Percentiles rank a stretch among this genome's conserved stretches.
Conservation (phyloP, 2,888 invertebrate genomes). For the Pycnomerus fuliginosus region DNA sequence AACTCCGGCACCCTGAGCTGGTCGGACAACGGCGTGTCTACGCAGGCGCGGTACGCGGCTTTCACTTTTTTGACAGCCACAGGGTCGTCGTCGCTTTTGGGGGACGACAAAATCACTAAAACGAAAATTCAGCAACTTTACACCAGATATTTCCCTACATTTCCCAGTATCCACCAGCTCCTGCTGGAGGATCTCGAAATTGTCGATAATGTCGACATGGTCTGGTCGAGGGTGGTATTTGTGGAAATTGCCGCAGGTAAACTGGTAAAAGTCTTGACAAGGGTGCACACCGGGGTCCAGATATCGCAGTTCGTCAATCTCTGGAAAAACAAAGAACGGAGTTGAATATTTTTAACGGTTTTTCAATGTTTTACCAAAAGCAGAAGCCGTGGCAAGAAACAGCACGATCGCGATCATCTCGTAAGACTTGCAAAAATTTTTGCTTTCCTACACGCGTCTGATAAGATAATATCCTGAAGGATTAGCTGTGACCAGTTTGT, state of each 20-base stretch:
- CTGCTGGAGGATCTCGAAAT: conserved; percentile 50
- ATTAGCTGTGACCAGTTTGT: too few relatives aligned
- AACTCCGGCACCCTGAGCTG: conserved; percentile 38
- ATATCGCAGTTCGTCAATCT: conserved; percentile 41
- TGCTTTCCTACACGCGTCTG: too few relatives aligned
- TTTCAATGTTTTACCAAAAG: too few relatives aligned
- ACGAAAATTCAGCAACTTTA: not conserved
- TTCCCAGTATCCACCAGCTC: conserved; percentile 41
- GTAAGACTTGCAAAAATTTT: too few relatives aligned
- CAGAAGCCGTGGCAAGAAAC: too few relatives aligned
- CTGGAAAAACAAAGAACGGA: too few relatives aligned
- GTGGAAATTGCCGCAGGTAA: conserved; percentile 53
- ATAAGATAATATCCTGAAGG: too few relatives aligned
- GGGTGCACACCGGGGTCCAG: conserved; percentile 50
- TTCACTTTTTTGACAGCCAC: conserved; percentile 47
- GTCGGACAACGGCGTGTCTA: conserved; percentile 29
- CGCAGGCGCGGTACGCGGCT: conserved; percentile 46
- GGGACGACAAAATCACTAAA: conserved; percentile 40
- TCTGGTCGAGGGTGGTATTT: conserved; percentile 48
- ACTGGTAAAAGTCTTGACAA: conserved; percentile 55
- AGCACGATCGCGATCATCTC: too few relatives aligned
- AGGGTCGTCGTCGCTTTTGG: conserved; percentile 35
- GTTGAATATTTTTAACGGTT: too few relatives aligned
- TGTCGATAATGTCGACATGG: conserved; percentile 41
- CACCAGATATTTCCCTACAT: conserved; percentile 35